phyloP scores from a whole-genome alignment of 2,797 vertebrate species.

The Odontamblyopus lacepedii region DNA sequence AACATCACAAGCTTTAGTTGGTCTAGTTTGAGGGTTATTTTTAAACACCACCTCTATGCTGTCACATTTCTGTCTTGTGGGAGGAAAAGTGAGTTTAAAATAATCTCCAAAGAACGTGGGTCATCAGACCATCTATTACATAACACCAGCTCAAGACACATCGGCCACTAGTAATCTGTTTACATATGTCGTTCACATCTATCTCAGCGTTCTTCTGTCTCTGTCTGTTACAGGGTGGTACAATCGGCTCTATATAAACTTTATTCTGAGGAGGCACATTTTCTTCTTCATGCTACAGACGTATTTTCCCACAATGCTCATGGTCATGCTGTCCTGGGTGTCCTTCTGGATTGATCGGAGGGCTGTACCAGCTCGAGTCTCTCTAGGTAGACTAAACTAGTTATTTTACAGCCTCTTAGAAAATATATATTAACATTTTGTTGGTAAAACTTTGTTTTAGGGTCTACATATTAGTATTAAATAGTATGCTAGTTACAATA shows the following conservation, averaged over 20 bases:
- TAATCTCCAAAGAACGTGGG: conserved; percentile 19
- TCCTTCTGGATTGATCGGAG: conserved; percentile 95
- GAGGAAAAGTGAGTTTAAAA: conserved; percentile 24
- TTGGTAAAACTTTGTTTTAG: no score
- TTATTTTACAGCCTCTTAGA: neutral
- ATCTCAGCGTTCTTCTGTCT: neutral
- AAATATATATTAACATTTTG: neutral
- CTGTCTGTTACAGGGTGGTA: conserved; percentile 84
- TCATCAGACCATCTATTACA: conserved; percentile 24
- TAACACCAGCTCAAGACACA: conserved; percentile 27
- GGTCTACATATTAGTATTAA: no score
- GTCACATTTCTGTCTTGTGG: conserved; percentile 20
- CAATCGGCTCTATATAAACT: conserved; percentile 93
- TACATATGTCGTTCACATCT: conserved; percentile 19
- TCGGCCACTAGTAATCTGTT: conserved; percentile 15
- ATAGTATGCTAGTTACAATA: no score
- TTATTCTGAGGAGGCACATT: conserved; percentile 89
- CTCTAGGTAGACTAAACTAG: conserved; percentile 74
- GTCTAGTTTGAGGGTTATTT: neutral
- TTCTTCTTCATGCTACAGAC: conserved; percentile 97
- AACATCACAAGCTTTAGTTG: neutral
- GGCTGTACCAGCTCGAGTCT: conserved; percentile 90
- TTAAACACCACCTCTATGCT: conserved; percentile 12
- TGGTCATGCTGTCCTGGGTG: conserved; percentile 94
- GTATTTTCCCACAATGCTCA: conserved; percentile 91